phyloP scores from a whole-genome alignment of 2,797 vertebrate genomes.

The Amblyopsis hoosieri region DNA sequence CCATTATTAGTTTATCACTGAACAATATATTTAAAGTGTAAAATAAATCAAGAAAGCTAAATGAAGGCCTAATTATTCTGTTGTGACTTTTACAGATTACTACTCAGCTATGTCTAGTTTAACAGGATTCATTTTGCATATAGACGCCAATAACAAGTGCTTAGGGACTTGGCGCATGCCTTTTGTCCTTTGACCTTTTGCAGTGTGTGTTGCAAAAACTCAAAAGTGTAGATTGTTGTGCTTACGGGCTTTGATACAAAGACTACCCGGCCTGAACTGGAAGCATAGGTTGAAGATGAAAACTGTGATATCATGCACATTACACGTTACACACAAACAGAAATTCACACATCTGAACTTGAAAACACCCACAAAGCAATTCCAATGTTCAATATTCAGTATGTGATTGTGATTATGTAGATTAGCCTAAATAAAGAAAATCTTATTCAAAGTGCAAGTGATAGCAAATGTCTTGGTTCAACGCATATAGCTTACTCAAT shows the following conservation, averaged over 20 bases:
- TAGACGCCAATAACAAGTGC: not conserved
- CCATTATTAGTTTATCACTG: not conserved
- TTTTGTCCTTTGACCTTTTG: conserved; percentile 5
- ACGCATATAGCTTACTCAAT: too few relatives aligned
- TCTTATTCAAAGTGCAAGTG: too few relatives aligned
- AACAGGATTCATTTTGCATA: not conserved
- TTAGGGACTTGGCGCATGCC: conserved; percentile 5
- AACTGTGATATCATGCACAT: conserved; percentile 59
- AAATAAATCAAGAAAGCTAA: too few relatives aligned
- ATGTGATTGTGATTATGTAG: too few relatives aligned
- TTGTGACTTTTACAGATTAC: not conserved
- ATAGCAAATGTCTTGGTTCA: too few relatives aligned
- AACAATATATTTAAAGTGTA: not conserved
- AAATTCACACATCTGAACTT: conserved; percentile 29
- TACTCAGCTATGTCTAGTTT: not conserved
- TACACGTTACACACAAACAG: conserved; percentile 38
- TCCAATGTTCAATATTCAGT: too few relatives aligned
- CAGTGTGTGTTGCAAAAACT: conserved; percentile 62
- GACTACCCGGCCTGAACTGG: conserved; percentile 47
- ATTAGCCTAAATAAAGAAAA: too few relatives aligned
- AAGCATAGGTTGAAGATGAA: conserved; percentile 68
- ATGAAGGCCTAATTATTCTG: not conserved
- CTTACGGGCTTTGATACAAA: conserved; percentile 37
- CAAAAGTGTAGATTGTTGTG: conserved; percentile 69
- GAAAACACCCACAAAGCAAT: too few relatives aligned